Evolutionary conservation across 35 echinoderm and acorn worm genomes (phyloP).

Genomic region (Ptychodera flava): DNA sequence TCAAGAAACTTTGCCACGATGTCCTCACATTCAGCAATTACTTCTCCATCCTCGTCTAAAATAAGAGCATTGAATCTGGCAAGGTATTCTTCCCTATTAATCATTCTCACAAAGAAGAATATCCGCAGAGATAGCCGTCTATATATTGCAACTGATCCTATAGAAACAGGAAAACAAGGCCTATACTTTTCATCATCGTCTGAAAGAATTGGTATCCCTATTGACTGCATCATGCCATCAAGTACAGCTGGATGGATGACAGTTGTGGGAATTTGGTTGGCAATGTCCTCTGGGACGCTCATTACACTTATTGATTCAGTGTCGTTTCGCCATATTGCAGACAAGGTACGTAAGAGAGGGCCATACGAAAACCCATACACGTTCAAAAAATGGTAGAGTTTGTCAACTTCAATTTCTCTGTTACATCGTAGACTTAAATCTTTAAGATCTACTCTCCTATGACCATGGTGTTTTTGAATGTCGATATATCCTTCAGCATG

Average conservation of each 20-base stretch:
- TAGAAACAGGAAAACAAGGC: background rate
- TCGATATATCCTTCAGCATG: background rate
- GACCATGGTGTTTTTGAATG: constrained; percentile 8
- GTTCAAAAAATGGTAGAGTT: background rate
- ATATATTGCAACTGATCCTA: background rate
- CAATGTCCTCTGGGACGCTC: background rate
- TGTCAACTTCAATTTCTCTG: background rate
- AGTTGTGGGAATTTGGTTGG: background rate
- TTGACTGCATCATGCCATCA: background rate
- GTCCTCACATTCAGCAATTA: background rate
- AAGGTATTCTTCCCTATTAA: background rate
- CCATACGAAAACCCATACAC: constrained; percentile 19
- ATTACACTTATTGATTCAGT: background rate
- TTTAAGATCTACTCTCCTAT: constrained; percentile 18
- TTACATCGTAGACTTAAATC: constrained; percentile 1
- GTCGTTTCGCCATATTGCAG: background rate
- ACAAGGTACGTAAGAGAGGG: background rate
- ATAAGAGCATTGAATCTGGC: background rate
- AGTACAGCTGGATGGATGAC: constrained; percentile 1
- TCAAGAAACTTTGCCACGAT: background rate
- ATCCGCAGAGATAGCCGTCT: background rate
- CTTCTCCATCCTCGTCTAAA: background rate
- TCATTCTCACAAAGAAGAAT: background rate
- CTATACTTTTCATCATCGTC: background rate
- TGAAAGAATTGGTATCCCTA: background rate